phyloP scores from a whole-genome alignment of 2,888 invertebrate genomes.

The Hylaea fasciaria region DNA sequence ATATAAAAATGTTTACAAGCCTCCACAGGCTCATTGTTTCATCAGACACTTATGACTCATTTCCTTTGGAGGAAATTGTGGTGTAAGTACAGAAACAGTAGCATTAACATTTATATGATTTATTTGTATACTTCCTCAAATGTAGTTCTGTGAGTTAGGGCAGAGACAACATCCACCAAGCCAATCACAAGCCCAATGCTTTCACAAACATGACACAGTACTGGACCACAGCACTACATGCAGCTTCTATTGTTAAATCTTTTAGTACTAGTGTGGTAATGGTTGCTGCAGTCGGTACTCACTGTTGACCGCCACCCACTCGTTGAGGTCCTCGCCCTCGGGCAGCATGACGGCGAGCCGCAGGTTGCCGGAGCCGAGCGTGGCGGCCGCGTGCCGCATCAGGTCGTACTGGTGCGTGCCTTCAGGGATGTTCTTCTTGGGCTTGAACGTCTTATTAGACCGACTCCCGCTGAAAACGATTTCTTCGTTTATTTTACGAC shows the following conservation, averaged over 20 bases:
- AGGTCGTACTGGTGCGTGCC: slow-evolving; percentile 99
- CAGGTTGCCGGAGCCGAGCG: slow-evolving; percentile 98
- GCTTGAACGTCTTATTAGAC: slow-evolving; percentile 98
- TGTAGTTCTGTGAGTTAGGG: background rate
- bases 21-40: background rate
- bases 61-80: background rate
- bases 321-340: slow-evolving; percentile 99
- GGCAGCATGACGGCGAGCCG: slow-evolving; percentile 98
- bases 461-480: slow-evolving; percentile 89
- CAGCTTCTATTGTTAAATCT: too few species aligned
- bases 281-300: too few species aligned
- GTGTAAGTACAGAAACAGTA: background rate
- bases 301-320: slow-evolving; percentile 99
- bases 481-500: background rate
- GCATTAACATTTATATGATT: background rate
- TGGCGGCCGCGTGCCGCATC: slow-evolving; percentile 99
- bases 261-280: too few species aligned
- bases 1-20: too few species aligned
- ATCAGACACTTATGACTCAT: slow-evolving; percentile 1
- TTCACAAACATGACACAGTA: too few species aligned
- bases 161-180: background rate
- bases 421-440: slow-evolving; percentile 99
- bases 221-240: too few species aligned
- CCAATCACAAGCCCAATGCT: background rate
- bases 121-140: too few species aligned